Conservation (phyloP, 2,888 invertebrate genomes). For the Cosmopolites sordidus region DNA sequence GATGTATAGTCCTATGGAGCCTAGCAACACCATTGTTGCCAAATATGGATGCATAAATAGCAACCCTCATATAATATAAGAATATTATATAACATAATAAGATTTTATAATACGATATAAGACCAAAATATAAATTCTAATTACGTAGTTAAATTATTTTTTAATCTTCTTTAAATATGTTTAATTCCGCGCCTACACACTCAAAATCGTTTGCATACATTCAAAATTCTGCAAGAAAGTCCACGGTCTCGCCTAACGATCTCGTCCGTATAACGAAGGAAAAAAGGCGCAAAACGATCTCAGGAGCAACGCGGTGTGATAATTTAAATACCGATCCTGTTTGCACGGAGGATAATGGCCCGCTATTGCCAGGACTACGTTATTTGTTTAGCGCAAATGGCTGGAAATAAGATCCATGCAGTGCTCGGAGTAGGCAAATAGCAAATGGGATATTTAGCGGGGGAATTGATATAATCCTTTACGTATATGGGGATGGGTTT, state of each 20-base stretch:
- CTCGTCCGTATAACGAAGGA: conserved; percentile 18
- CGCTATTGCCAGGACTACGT: conserved; percentile 22
- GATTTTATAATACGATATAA: too few relatives aligned
- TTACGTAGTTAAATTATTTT: neutral
- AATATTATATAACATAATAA: too few relatives aligned
- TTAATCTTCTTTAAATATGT: conserved; percentile 9
- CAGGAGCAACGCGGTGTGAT: conserved; percentile 29
- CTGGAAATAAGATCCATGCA: conserved; percentile 27
- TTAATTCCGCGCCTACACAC: conserved; percentile 17
- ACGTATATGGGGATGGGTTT: conserved; percentile 3
- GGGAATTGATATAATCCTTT: conserved; percentile 10
- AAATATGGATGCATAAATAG: too few relatives aligned
- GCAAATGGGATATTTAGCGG: conserved; percentile 6
- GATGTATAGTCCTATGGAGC: too few relatives aligned
- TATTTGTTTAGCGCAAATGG: conserved; percentile 30
- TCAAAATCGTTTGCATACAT: conserved; percentile 12
- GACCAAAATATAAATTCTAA: too few relatives aligned
- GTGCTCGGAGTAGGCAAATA: conserved; percentile 18
- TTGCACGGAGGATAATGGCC: conserved; percentile 31
- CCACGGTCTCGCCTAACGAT: neutral
- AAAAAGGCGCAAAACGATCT: conserved; percentile 16
- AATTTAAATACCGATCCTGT: conserved; percentile 34
- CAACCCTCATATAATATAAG: too few relatives aligned
- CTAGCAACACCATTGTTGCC: too few relatives aligned
- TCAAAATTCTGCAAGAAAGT: conserved; percentile 1